Percentiles rank a stretch among this genome's conserved stretches.
phyloP scores from a whole-genome alignment of 2,113 vertebrate genomes.

The Junco hyemalis region DNA sequence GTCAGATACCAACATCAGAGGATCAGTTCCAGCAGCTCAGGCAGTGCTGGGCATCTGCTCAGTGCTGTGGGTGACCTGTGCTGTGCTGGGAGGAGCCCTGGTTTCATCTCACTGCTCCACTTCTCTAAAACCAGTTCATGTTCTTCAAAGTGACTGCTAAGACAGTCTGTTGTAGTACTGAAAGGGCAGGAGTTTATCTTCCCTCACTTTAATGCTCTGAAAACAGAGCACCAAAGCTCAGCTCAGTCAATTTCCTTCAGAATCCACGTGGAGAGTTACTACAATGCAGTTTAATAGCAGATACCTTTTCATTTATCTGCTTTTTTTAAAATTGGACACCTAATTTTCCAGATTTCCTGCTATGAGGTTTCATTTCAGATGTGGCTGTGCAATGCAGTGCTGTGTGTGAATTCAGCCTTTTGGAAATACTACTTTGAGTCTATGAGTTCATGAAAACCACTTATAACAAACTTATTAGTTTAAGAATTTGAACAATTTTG shows the following conservation, averaged over 20 bases:
- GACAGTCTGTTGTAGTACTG: neutral
- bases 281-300: neutral
- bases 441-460: neutral
- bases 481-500: neutral
- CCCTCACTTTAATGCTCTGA: neutral
- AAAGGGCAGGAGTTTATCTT: neutral
- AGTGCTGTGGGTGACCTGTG: neutral
- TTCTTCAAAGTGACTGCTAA: slow-evolving; percentile 24
- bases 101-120: neutral
- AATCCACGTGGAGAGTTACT: neutral
- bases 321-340: neutral
- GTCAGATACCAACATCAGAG: neutral
- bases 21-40: neutral
- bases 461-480: neutral
- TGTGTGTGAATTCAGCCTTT: neutral
- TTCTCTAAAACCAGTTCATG: slow-evolving; percentile 21
- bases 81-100: neutral
- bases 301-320: neutral
- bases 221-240: neutral
- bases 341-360: neutral
- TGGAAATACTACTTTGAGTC: neutral
- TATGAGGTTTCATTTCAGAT: neutral
- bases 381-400: neutral
- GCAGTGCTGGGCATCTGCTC: neutral
- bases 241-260: neutral